Conservation (phyloP, 1,140 invertebrate genomes). For the Bombus consobrinus region DNA sequence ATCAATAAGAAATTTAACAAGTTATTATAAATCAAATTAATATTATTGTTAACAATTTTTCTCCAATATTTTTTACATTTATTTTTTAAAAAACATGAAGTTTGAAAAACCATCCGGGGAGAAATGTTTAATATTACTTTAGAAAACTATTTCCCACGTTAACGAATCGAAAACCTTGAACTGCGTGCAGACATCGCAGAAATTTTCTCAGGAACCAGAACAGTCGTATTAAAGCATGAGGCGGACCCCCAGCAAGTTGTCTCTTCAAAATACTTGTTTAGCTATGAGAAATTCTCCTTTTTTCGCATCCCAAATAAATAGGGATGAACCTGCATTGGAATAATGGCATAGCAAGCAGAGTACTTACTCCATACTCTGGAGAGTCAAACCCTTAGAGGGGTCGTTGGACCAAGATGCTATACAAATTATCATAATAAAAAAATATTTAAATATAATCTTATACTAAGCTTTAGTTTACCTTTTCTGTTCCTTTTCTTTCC, state of each 20-base stretch:
- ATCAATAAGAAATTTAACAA: background rate
- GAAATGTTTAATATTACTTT: constrained; percentile 39
- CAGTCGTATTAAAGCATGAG: constrained; percentile 73
- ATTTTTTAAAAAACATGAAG: background rate
- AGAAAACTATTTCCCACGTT: constrained; percentile 79
- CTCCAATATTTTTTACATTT: background rate
- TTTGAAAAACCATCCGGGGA: background rate
- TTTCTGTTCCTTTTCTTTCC: constrained; percentile 1
- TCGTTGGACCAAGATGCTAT: constrained; percentile 78
- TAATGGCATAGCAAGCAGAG: constrained; percentile 70
- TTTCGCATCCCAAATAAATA: constrained; percentile 76
- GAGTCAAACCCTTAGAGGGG: constrained; percentile 59
- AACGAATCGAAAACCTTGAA: constrained; percentile 74
- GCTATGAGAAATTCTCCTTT: constrained; percentile 79
- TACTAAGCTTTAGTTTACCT: constrained; percentile 80
- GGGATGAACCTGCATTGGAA: constrained; percentile 80
- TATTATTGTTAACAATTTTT: background rate
- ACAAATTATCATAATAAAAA: constrained; percentile 80
- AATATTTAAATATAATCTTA: constrained; percentile 79
- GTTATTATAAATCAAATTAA: background rate
- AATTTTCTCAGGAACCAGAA: constrained; percentile 78
- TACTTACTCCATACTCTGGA: constrained; percentile 36
- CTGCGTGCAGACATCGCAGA: constrained; percentile 63
- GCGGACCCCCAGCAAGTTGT: constrained; percentile 77
- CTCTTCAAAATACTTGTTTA: constrained; percentile 71